These are phyloP conservation scores for Bombus affinis DNA, from an alignment of 1,140 invertebrate genomes.

Conservation along the genomic window DNA sequence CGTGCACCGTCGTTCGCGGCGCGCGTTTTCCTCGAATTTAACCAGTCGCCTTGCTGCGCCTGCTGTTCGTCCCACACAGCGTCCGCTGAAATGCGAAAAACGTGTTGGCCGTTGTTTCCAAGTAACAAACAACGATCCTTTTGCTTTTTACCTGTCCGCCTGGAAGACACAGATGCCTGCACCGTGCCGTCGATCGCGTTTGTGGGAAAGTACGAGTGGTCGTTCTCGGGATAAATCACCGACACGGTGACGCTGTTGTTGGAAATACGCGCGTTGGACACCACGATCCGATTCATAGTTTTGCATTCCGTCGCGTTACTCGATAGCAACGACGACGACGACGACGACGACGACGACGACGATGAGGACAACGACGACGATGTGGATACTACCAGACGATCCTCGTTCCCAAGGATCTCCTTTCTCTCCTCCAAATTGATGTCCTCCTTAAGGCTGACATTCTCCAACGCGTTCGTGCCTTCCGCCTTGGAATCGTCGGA, in stretches of 20 bases:
- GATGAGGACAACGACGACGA: neutral
- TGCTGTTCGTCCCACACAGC: neutral
- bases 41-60: neutral
- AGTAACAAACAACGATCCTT: neutral
- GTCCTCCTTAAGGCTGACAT: neutral
- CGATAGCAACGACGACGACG: neutral
- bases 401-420: slow-evolving; percentile 7
- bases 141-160: neutral
- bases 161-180: neutral
- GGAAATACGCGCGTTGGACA: slow-evolving; percentile 57
- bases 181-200: neutral
- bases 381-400: neutral
- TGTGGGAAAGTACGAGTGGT: neutral
- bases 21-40: neutral
- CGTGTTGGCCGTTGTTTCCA: neutral
- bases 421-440: slow-evolving; percentile 10
- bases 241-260: slow-evolving; percentile 66
- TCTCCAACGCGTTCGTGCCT: neutral
- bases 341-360: neutral
- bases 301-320: slow-evolving; percentile 21
- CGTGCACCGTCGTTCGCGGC: neutral
- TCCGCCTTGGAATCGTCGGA: neutral
- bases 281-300: slow-evolving; percentile 53
- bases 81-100: neutral
- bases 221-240: slow-evolving; percentile 58